Base-by-base conservation (phyloP, 2,797 vertebrate species). In the Lithobates sylvaticus region DNA sequence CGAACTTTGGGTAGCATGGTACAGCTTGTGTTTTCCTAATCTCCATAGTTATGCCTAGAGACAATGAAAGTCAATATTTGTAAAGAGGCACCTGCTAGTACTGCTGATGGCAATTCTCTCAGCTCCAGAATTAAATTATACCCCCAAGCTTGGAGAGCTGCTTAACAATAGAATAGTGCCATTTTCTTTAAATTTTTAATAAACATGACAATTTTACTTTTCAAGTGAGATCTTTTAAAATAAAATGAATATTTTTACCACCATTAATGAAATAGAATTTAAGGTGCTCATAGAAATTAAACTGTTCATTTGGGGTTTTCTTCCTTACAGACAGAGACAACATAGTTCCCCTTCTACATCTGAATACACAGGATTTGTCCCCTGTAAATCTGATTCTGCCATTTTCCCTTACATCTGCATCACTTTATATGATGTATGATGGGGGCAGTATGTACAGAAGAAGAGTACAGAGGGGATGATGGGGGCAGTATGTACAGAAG, bases 51-150 rank as follows among this genome's bases (percentile, higher is more conserved):
- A 81, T 81, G 79, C 54, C 69, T 72, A 42, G 50, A 42, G 47
- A 72, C 69, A 81, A 81, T 73, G 68, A 81, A 23, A 36, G 79
- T 81, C 79, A 81, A 81, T 73, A 73, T 81, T 72, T 81, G 79
- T 73, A 73, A 61, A 72, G 79, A 73, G 50, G 47, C 79, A 81
- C 69, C 79, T 81, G 79, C 69, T 50, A 27, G 69, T 13, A 81
- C 47, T 61, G 79, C 69, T 81, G 23, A 81, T 61, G 69, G 79
- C 68, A 32, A 64, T 81, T 61, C 68, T 81, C 29, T 81, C 29
- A 72, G 34, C 69, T 61, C 50, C 50, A 81, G 71, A 71, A 61
- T 61, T 36, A 61, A 72, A 73, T 72, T 61, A 36, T 61, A 68
- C 71, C 68, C 58, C 69, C 58, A 81, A 42, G 44, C 36, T 58